Conservation (phyloP, 2,888 invertebrate species). For the Sisyra nigra region DNA sequence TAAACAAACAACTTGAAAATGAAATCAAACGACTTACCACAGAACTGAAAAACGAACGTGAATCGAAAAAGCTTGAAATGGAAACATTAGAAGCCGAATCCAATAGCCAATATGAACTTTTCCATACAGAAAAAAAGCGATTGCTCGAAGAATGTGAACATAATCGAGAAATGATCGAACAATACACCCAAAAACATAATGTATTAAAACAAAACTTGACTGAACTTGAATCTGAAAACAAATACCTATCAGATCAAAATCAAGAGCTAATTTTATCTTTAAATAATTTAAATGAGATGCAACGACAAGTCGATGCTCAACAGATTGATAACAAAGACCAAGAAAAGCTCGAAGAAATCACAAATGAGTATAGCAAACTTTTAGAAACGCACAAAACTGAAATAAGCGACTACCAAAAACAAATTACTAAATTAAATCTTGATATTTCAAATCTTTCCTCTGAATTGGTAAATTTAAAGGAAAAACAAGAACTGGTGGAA, state of each 20-base stretch:
- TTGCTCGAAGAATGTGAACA: constrained; percentile 23
- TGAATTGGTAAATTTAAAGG: too few relatives aligned
- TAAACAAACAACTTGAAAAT: constrained; percentile 30
- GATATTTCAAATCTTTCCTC: too few relatives aligned
- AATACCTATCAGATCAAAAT: neutral
- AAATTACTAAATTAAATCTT: too few relatives aligned
- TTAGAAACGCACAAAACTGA: too few relatives aligned
- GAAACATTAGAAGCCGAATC: constrained; percentile 34
- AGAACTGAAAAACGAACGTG: constrained; percentile 26
- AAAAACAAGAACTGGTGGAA: too few relatives aligned
- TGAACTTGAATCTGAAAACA: constrained; percentile 2
- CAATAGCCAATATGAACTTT: constrained; percentile 24
- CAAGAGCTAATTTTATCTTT: neutral
- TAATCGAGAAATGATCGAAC: constrained; percentile 11
- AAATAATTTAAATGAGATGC: neutral
- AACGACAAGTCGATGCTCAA: neutral
- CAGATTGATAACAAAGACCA: neutral
- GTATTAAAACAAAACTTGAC: neutral
- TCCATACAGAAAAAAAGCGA: constrained; percentile 22
- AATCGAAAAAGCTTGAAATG: constrained; percentile 26
- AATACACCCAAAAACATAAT: constrained; percentile 7
- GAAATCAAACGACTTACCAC: constrained; percentile 30
- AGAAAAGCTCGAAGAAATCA: neutral
- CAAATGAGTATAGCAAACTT: too few relatives aligned
- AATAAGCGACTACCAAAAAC: too few relatives aligned